Percentiles rank a stretch among this genome's conserved stretches.
Conservation (phyloP, 2,888 invertebrate species). For the Coenonympha glycerion region DNA sequence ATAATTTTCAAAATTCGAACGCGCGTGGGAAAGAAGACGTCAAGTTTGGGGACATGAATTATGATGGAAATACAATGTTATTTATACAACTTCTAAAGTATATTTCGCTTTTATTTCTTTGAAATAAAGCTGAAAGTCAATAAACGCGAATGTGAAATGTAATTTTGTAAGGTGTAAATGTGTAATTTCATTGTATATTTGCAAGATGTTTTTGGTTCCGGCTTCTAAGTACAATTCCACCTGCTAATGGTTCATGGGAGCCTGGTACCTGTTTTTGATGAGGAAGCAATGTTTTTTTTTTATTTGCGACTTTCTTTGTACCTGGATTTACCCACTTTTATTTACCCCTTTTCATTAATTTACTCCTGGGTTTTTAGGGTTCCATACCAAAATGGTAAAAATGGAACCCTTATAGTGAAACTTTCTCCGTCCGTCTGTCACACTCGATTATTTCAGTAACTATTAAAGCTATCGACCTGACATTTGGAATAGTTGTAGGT, state of each 20-base stretch:
- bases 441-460: too few relatives aligned
- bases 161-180: constrained; percentile 29
- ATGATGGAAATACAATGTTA: constrained; percentile 19
- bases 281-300: background rate
- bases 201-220: constrained; percentile 36
- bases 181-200: constrained; percentile 33
- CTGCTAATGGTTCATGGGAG: constrained; percentile 17
- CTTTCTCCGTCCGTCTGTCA: too few relatives aligned
- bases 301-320: background rate
- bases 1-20: constrained; percentile 31
- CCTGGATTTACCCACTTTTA: background rate
- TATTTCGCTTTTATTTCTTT: constrained; percentile 10
- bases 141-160: background rate
- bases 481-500: too few relatives aligned
- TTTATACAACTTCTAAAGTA: background rate
- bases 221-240: constrained; percentile 25
- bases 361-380: too few relatives aligned
- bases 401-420: too few relatives aligned
- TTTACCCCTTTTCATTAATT: too few relatives aligned
- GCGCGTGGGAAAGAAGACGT: constrained; percentile 37
- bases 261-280: constrained; percentile 19
- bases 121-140: constrained; percentile 23
- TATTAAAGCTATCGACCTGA: too few relatives aligned
- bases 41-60: too few relatives aligned
- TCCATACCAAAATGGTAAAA: too few relatives aligned